These are phyloP conservation scores for Mesochorus sp. DNA, from an alignment of 2,888 invertebrate species.

Conservation along the genomic window DNA sequence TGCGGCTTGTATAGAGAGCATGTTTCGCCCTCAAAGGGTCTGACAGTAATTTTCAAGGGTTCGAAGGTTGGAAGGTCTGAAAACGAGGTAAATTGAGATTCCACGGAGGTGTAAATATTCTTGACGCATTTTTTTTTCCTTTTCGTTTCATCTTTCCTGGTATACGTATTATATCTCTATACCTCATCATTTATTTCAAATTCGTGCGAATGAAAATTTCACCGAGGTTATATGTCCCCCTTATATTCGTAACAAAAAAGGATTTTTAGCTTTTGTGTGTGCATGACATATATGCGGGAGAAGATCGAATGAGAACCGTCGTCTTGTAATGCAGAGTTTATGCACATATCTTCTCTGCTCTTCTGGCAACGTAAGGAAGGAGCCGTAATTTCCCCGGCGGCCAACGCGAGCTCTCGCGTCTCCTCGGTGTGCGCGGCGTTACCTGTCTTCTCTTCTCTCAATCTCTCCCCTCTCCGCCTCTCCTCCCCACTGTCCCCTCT, in stretches of 20 bases:
- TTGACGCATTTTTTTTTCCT: not conserved
- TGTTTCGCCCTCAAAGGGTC: not conserved
- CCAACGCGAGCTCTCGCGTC: constrained; percentile 72
- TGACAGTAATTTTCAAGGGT: not conserved
- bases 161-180: no score
- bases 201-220: no score
- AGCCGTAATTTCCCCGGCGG: constrained; percentile 82
- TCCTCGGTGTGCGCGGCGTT: constrained; percentile 80
- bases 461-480: no score
- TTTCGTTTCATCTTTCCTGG: not conserved
- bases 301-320: constrained; percentile 74
- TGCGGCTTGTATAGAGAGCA: not conserved
- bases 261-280: no score
- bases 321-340: constrained; percentile 80
- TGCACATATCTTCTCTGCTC: constrained; percentile 76
- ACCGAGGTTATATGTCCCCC: no score
- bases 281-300: not conserved
- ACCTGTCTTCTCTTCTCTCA: constrained; percentile 74
- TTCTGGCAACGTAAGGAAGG: constrained; percentile 76
- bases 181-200: not conserved
- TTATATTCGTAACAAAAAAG: no score
- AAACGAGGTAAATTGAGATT: not conserved
- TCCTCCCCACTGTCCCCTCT: no score
- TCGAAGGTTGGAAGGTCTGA: not conserved
- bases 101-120: not conserved